Conservation (phyloP, 2,888 invertebrate genomes). For the Drosophila affinis region DNA sequence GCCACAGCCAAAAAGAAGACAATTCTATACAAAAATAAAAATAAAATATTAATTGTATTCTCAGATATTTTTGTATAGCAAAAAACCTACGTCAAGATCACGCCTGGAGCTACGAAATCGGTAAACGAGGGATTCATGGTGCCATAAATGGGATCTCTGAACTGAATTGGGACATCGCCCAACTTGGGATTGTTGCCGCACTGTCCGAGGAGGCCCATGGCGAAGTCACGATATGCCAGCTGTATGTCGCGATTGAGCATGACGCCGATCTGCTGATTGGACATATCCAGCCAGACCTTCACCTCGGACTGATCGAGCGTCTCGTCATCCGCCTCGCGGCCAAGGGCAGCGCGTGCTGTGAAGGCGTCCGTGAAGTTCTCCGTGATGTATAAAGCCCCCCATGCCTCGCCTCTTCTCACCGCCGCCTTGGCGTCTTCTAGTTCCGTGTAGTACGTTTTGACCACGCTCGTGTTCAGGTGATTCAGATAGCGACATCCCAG, state of each 20-base stretch:
- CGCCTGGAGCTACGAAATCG: slow-evolving; percentile 97
- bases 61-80: background rate
- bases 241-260: slow-evolving; percentile 94
- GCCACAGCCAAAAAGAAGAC: slow-evolving; percentile 98
- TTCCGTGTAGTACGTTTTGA: slow-evolving; percentile 88
- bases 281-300: slow-evolving; percentile 96
- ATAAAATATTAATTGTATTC: slow-evolving; percentile 7
- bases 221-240: slow-evolving; percentile 93
- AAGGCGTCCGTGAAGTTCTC: slow-evolving; percentile 95
- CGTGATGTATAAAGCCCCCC: slow-evolving; percentile 95
- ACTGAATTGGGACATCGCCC: slow-evolving; percentile 94
- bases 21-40: slow-evolving; percentile 87
- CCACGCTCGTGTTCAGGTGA: slow-evolving; percentile 89
- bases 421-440: slow-evolving; percentile 88
- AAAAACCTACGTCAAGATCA: slow-evolving; percentile 92
- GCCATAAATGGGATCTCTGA: slow-evolving; percentile 94
- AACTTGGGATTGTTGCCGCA: slow-evolving; percentile 93
- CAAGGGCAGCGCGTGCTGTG: slow-evolving; percentile 91
- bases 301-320: slow-evolving; percentile 94
- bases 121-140: slow-evolving; percentile 95
- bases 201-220: slow-evolving; percentile 88
- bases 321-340: slow-evolving; percentile 92
- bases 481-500: slow-evolving; percentile 92
- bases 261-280: slow-evolving; percentile 97
- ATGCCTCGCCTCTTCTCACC: slow-evolving; percentile 90